phyloP scores from a whole-genome alignment of 2,888 invertebrate species.

The Amphipoea oculea region DNA sequence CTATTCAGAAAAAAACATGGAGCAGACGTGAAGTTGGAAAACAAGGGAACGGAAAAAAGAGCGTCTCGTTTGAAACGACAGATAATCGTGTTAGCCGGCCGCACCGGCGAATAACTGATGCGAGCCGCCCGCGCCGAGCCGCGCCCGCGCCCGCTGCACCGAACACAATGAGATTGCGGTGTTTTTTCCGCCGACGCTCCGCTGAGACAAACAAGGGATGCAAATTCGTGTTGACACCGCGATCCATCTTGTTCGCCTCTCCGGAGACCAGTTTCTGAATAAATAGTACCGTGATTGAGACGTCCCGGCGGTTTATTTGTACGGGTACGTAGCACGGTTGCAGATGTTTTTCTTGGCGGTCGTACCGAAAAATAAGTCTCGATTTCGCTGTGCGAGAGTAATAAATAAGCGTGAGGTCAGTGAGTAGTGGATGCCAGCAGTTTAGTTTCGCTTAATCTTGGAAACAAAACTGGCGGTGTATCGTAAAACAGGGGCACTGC shows the following conservation, averaged over 20 bases:
- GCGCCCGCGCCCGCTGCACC: constrained; percentile 81
- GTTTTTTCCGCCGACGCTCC: constrained; percentile 87
- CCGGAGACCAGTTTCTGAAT: constrained; percentile 86
- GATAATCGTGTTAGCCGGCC: constrained; percentile 90
- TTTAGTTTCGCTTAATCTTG: constrained; percentile 88
- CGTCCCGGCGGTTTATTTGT: constrained; percentile 82
- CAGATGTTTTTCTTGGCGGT: constrained; percentile 78
- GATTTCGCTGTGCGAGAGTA: constrained; percentile 68
- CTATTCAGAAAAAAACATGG: constrained; percentile 89
- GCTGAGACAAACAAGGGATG: constrained; percentile 90
- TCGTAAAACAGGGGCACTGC: constrained; percentile 81
- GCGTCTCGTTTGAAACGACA: constrained; percentile 88
- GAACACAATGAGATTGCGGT: constrained; percentile 89
- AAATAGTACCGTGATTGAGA: constrained; percentile 88
- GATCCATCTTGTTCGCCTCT: constrained; percentile 90
- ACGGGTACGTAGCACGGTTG: constrained; percentile 78
- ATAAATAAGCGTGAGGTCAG: constrained; percentile 80
- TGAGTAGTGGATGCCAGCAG: constrained; percentile 82
- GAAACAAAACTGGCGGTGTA: constrained; percentile 83
- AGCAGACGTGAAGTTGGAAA: constrained; percentile 89
- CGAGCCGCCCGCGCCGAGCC: constrained; percentile 72
- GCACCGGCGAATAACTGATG: constrained; percentile 89
- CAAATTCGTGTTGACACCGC: constrained; percentile 90
- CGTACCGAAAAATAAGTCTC: constrained; percentile 73
- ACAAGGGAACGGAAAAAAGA: constrained; percentile 89